Conservation (phyloP, 2,113 vertebrate genomes). For the Lathamus discolor region DNA sequence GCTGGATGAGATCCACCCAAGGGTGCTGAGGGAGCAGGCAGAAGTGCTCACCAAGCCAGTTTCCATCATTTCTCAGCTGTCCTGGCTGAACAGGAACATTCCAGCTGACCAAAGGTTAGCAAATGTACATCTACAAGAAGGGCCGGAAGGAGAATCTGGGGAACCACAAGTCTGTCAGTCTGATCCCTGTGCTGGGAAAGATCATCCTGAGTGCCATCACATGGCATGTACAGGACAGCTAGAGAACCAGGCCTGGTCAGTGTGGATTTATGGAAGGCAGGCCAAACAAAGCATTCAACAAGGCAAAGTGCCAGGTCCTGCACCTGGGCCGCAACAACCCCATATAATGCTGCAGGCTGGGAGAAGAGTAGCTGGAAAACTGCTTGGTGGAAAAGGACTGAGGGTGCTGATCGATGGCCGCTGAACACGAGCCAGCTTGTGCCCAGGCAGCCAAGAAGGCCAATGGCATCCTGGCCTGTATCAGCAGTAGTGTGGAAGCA, state of each 20-base stretch:
- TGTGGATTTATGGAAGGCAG: neutral
- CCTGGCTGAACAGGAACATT: neutral
- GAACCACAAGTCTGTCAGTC: neutral
- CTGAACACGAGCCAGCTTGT: neutral
- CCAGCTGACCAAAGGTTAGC: neutral
- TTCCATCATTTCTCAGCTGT: neutral
- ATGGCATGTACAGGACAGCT: neutral
- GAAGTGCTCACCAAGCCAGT: neutral
- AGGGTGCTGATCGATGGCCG: neutral
- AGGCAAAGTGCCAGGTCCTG: rapidly evolving
- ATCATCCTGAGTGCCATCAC: neutral
- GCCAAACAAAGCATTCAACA: neutral
- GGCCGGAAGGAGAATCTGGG: neutral
- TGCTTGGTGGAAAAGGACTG: rapidly evolving
- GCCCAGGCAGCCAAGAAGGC: neutral
- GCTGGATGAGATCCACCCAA: neutral
- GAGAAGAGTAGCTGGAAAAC: neutral
- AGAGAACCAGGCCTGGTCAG: neutral
- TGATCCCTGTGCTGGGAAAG: too few relatives aligned
- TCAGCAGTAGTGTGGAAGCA: neutral
- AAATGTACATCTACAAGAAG: neutral
- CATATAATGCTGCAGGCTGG: neutral
- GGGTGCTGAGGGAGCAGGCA: neutral
- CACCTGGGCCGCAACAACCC: neutral
- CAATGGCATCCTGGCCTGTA: neutral